Percentiles rank a stretch among this genome's conserved stretches.
These are phyloP conservation scores for Myioborus miniatus DNA, from an alignment of 2,797 vertebrate genomes.

Conservation along the genomic window DNA sequence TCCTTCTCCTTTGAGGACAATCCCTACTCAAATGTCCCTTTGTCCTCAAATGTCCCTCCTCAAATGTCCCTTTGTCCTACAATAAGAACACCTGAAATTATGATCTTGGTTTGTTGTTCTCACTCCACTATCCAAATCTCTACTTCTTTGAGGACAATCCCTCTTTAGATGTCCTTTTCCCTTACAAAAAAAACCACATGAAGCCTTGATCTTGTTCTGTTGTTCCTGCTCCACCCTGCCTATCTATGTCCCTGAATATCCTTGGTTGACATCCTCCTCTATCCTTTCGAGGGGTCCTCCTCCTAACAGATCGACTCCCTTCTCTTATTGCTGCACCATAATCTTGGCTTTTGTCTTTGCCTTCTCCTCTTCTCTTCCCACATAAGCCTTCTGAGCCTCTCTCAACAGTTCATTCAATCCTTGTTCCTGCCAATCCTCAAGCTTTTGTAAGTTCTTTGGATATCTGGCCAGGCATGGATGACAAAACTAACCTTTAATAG, in stretches of 20 bases:
- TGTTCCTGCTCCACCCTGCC: not conserved
- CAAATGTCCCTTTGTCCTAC: not conserved
- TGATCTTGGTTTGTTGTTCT: not conserved
- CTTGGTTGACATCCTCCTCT: not conserved
- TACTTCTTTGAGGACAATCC: not conserved
- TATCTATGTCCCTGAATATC: no score
- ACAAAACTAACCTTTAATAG: not conserved
- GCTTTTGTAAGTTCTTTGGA: not conserved
- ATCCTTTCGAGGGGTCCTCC: not conserved
- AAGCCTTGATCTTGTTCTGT: not conserved
- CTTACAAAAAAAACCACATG: not conserved
- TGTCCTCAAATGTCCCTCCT: not conserved
- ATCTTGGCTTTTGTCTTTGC: not conserved
- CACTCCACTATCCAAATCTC: not conserved
- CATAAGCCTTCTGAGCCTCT: not conserved
- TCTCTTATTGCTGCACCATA: no score
- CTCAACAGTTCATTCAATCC: not conserved
- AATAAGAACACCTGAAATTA: not conserved
- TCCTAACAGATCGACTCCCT: not conserved
- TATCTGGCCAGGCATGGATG: not conserved
- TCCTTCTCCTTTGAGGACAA: not conserved
- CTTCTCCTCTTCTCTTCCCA: not conserved
- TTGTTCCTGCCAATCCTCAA: not conserved
- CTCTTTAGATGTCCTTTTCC: not conserved
- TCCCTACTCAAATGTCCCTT: not conserved